A percentile compares a stretch with the other conserved stretches of the same genome.
phyloP scores from a whole-genome alignment of 37 sponge, comb jelly and placozoan species.

The Halichondria panicea region DNA sequence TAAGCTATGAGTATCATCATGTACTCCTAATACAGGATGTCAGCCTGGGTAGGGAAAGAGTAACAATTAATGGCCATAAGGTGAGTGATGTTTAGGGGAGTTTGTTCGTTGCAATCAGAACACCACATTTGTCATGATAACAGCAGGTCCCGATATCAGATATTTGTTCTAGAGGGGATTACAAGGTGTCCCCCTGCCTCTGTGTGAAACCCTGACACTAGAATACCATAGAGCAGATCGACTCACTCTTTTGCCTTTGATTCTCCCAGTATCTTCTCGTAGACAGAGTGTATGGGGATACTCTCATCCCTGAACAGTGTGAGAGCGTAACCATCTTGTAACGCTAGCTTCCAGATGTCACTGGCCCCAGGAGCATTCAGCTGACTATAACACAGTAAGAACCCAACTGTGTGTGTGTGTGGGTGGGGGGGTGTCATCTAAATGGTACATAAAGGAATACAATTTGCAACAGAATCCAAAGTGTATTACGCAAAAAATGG shows the following conservation, averaged over 20 bases:
- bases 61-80: not conserved
- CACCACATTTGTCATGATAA: no score
- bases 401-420: slow-evolving; percentile 45
- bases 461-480: no score
- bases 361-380: slow-evolving; percentile 46
- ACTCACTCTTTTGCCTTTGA: slow-evolving; percentile 61
- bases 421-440: not conserved
- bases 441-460: no score
- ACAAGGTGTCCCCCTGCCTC: not conserved
- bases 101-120: no score
- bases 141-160: no score
- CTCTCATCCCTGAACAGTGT: slow-evolving; percentile 70
- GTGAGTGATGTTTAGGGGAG: not conserved
- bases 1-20: no score
- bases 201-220: not conserved
- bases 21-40: no score
- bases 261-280: slow-evolving; percentile 56
- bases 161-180: not conserved
- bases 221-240: not conserved
- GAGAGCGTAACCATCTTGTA: slow-evolving; percentile 81
- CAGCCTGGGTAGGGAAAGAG: no score
- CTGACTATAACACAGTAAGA: slow-evolving; percentile 65
- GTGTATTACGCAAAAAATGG: no score
- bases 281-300: slow-evolving; percentile 57
- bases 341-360: slow-evolving; percentile 86